A percentile compares a stretch with the other conserved stretches of the same genome.
These are phyloP conservation scores for Diorhabda carinulata DNA, from an alignment of 1,140 invertebrate species.

Conservation along the genomic window DNA sequence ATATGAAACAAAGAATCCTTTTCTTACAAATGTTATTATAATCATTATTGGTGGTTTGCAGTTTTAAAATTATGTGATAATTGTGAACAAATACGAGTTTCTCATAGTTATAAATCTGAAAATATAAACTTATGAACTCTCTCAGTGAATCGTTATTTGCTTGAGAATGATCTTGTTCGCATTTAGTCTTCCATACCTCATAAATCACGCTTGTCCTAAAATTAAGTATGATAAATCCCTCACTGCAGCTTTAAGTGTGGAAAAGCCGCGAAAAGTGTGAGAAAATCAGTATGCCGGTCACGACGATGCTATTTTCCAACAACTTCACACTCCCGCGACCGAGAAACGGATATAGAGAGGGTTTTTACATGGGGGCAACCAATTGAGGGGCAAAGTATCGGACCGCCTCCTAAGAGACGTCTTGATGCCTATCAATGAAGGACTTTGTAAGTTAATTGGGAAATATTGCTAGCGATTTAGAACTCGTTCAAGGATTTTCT, in stretches of 20 bases:
- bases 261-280: background rate
- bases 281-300: constrained; percentile 23
- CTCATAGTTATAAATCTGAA: too few species aligned
- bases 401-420: constrained; percentile 4
- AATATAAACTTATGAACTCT: too few species aligned
- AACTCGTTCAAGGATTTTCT: background rate
- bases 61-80: too few species aligned
- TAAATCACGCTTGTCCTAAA: constrained; percentile 16
- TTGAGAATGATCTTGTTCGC: background rate
- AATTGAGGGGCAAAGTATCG: constrained; percentile 24
- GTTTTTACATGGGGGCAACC: constrained; percentile 16
- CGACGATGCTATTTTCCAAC: constrained; percentile 37
- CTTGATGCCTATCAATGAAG: constrained; percentile 28
- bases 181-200: constrained; percentile 6
- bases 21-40: too few species aligned
- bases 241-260: constrained; percentile 11
- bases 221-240: constrained; percentile 20
- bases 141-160: background rate
- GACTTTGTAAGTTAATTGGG: constrained; percentile 26
- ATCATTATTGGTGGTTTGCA: too few species aligned
- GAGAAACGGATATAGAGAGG: constrained; percentile 17
- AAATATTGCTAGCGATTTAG: constrained; percentile 21
- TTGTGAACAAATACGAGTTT: too few species aligned
- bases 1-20: too few species aligned
- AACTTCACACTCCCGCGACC: constrained; percentile 36